phyloP scores from a whole-genome alignment of 2,888 invertebrate genomes.

The Phyto melanocephala region DNA sequence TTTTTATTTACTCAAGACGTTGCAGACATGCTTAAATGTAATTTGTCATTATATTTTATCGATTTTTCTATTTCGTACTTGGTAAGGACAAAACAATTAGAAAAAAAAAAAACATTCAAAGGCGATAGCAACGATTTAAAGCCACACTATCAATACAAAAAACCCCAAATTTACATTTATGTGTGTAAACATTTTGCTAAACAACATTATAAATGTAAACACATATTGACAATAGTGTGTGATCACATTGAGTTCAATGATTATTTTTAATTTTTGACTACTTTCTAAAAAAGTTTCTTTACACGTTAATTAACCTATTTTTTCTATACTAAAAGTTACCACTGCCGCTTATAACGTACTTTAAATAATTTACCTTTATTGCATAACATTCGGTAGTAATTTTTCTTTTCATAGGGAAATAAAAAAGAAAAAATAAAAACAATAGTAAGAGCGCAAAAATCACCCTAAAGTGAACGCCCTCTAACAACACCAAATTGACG shows the following conservation, averaged over 20 bases:
- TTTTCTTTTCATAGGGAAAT: neutral
- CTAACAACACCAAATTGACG: constrained; percentile 60
- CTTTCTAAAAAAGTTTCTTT: no score
- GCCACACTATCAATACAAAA: neutral
- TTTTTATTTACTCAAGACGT: neutral
- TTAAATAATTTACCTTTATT: constrained; percentile 1
- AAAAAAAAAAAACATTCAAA: neutral
- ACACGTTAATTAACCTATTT: no score
- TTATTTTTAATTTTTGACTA: no score
- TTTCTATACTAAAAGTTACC: no score
- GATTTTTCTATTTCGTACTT: constrained; percentile 32
- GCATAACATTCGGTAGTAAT: neutral
- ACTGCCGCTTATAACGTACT: constrained; percentile 1
- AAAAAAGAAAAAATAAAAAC: neutral
- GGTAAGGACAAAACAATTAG: neutral
- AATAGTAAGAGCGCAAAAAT: constrained; percentile 9
- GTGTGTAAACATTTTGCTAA: no score
- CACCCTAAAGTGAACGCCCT: constrained; percentile 56
- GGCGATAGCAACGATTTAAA: neutral
- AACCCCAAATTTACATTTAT: no score
- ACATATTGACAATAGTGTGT: no score
- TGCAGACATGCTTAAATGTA: constrained; percentile 24
- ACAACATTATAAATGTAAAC: no score
- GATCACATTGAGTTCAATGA: no score
- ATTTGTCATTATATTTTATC: constrained; percentile 54